Conservation (phyloP, 2,113 vertebrate genomes). For the Buteo buteo region DNA sequence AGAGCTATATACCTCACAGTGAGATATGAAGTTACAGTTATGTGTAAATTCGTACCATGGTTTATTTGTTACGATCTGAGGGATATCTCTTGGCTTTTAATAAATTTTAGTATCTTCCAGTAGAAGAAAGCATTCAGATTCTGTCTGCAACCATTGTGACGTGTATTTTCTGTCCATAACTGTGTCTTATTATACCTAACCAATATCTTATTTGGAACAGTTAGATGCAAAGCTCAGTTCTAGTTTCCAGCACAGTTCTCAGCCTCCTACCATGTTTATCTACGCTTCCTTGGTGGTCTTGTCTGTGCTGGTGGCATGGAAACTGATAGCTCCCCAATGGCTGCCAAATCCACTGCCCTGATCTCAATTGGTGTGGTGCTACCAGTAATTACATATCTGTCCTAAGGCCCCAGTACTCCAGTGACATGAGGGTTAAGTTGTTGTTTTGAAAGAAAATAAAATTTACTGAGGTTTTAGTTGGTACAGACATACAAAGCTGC, state of each 20-base stretch:
- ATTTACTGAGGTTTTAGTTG: background rate
- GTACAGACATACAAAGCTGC: background rate
- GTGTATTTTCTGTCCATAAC: background rate
- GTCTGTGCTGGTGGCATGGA: conserved; percentile 3
- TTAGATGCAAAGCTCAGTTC: background rate
- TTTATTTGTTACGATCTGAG: background rate
- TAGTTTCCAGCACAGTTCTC: background rate
- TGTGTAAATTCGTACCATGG: background rate
- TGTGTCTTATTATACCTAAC: background rate
- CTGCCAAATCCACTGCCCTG: conserved; percentile 32
- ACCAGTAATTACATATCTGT: background rate
- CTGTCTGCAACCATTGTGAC: background rate
- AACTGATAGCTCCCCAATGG: background rate
- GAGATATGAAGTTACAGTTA: background rate
- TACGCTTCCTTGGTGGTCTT: conserved; percentile 43
- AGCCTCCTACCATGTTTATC: conserved; percentile 46
- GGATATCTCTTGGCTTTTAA: background rate
- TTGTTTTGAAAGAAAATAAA: conserved; percentile 49
- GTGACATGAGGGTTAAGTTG: background rate
- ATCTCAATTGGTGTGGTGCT: background rate
- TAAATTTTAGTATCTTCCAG: background rate
- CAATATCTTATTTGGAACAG: background rate
- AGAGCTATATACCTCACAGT: background rate
- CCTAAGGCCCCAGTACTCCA: background rate
- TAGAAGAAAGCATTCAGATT: background rate